These are phyloP conservation scores for Anaspis maculata DNA, from an alignment of 2,888 invertebrate species.

Conservation along the genomic window DNA sequence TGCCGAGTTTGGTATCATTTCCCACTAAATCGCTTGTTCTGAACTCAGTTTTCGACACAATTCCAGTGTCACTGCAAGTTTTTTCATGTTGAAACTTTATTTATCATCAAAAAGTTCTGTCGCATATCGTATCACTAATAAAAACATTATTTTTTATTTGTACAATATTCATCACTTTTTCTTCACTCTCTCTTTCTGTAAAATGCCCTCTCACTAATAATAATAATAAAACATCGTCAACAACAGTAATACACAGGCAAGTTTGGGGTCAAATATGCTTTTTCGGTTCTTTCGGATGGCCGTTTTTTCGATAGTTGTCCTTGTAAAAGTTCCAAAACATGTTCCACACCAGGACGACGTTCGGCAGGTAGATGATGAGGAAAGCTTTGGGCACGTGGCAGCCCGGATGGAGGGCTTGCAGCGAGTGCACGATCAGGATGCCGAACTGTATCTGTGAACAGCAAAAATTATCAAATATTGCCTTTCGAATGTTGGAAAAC, in stretches of 20 bases:
- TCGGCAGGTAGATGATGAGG: conserved; percentile 50
- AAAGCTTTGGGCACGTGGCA: conserved; percentile 50
- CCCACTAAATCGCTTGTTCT: too few species aligned
- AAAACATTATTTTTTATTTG: too few species aligned
- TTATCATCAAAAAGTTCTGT: too few species aligned
- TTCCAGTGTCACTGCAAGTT: too few species aligned
- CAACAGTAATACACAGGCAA: too few species aligned
- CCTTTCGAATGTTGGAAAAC: too few species aligned
- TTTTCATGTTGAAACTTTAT: too few species aligned
- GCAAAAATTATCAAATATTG: neutral
- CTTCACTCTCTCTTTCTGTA: neutral
- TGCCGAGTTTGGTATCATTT: too few species aligned
- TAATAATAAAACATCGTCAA: neutral
- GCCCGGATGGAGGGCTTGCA: conserved; percentile 47
- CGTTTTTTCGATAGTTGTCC: conserved; percentile 45
- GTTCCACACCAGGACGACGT: conserved; percentile 57
- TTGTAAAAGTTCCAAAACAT: conserved; percentile 65
- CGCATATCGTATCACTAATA: too few species aligned
- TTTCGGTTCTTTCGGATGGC: too few species aligned
- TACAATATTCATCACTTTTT: neutral
- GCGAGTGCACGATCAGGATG: conserved; percentile 52
- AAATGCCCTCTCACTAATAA: neutral
- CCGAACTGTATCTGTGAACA: conserved; percentile 57
- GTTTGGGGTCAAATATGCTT: too few species aligned
- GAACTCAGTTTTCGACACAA: too few species aligned